Percentiles rank a stretch among this genome's conserved stretches.
phyloP scores from a whole-genome alignment of 2,113 vertebrate genomes.

The Pedetes capensis region DNA sequence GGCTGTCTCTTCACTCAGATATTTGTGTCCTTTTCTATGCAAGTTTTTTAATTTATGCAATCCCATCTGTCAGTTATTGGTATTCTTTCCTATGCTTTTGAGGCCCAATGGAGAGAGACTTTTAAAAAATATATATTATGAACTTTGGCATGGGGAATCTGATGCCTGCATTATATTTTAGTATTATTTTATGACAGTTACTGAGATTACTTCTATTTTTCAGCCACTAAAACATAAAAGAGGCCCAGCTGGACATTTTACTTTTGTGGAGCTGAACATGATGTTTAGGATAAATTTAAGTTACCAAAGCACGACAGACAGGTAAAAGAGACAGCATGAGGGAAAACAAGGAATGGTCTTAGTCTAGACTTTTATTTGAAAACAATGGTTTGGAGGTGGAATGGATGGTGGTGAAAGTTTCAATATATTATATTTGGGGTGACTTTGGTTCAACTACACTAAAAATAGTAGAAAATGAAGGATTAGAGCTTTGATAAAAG shows the following conservation, averaged over 20 bases:
- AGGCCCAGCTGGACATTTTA: neutral
- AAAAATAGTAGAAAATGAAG: neutral
- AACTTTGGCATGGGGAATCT: neutral
- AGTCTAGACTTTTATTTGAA: neutral
- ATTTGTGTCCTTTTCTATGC: no score
- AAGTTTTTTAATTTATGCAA: no score
- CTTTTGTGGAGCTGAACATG: neutral
- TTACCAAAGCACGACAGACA: neutral
- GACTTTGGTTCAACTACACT: neutral
- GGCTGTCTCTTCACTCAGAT: no score
- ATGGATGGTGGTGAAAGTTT: neutral
- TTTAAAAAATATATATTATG: constrained; percentile 5
- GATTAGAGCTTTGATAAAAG: neutral
- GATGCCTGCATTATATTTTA: neutral
- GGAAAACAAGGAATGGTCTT: neutral
- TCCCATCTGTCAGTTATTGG: no score
- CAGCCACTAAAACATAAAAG: neutral
- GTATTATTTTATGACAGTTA: neutral
- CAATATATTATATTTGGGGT: neutral
- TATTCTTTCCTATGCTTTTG: no score
- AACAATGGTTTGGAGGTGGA: neutral
- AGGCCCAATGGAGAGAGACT: no score
- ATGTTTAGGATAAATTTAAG: neutral
- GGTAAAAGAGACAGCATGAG: neutral
- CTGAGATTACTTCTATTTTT: neutral